These are phyloP conservation scores for Chironomus riparius DNA, from an alignment of 2,888 invertebrate genomes.

Conservation along the genomic window DNA sequence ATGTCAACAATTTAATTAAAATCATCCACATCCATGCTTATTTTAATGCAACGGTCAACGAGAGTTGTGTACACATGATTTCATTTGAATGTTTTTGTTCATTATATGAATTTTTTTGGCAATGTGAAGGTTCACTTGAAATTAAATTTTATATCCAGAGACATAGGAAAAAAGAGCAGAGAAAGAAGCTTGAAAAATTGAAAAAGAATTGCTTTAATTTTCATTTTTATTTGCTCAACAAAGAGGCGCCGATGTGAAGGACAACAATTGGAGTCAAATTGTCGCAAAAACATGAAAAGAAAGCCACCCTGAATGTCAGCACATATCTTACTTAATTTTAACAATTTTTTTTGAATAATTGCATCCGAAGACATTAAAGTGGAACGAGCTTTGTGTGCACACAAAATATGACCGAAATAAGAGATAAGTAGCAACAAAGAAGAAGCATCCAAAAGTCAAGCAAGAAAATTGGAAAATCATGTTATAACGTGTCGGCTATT, in stretches of 20 bases:
- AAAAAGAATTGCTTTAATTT: too few species aligned
- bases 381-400: neutral
- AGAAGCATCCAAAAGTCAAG: neutral
- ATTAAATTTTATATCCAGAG: too few species aligned
- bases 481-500: conserved; percentile 18
- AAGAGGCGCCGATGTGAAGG: too few species aligned
- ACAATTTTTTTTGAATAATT: neutral
- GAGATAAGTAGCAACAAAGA: conserved; percentile 7
- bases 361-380: neutral
- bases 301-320: neutral
- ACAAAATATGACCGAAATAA: neutral
- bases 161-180: too few species aligned
- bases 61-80: neutral
- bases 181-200: too few species aligned
- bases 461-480: conserved; percentile 5
- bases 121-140: neutral
- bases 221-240: too few species aligned
- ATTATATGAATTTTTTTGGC: neutral
- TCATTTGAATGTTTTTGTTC: neutral
- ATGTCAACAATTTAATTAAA: conserved; percentile 27
- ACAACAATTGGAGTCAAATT: neutral
- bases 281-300: neutral
- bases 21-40: conserved; percentile 19
- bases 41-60: neutral
- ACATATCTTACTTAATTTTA: neutral